Conservation (phyloP, 2,797 vertebrate genomes). For the Sciaenops ocellatus region DNA sequence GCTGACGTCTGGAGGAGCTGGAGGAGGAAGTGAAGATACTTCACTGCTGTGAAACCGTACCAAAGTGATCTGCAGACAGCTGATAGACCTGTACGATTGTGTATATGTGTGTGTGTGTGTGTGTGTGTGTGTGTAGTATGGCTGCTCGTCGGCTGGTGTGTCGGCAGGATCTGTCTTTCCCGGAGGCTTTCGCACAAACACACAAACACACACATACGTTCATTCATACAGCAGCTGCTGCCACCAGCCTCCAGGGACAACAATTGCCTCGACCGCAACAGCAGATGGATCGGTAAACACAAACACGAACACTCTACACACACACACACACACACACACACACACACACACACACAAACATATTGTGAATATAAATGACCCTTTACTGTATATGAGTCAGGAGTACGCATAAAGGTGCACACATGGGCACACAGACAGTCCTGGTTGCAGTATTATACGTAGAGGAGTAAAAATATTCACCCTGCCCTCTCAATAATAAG, state of each 20-base stretch:
- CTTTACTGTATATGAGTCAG: slow-evolving; percentile 27
- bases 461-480: slow-evolving; percentile 64
- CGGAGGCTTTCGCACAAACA: slow-evolving; percentile 61
- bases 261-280: slow-evolving; percentile 57
- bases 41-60: slow-evolving; percentile 11
- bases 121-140: slow-evolving; percentile 10
- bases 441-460: slow-evolving; percentile 38
- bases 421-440: slow-evolving; percentile 9
- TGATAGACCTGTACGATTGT: slow-evolving; percentile 68
- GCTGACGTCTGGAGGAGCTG: neutral
- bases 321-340: slow-evolving; percentile 16
- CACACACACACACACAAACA: slow-evolving; percentile 2
- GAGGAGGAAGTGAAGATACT: slow-evolving; percentile 14
- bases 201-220: slow-evolving; percentile 50
- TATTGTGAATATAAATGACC: slow-evolving; percentile 39
- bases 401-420: neutral
- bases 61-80: slow-evolving; percentile 39
- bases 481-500: slow-evolving; percentile 67
- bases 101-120: slow-evolving; percentile 1
- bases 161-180: slow-evolving; percentile 71
- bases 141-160: slow-evolving; percentile 73
- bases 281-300: slow-evolving; percentile 69
- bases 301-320: slow-evolving; percentile 32
- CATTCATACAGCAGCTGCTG: slow-evolving; percentile 78
- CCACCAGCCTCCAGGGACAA: slow-evolving; percentile 64